Percentiles rank a stretch among this genome's conserved stretches.
These are phyloP conservation scores for Volucella bombylans DNA, from an alignment of 2,888 invertebrate genomes.

Conservation along the genomic window DNA sequence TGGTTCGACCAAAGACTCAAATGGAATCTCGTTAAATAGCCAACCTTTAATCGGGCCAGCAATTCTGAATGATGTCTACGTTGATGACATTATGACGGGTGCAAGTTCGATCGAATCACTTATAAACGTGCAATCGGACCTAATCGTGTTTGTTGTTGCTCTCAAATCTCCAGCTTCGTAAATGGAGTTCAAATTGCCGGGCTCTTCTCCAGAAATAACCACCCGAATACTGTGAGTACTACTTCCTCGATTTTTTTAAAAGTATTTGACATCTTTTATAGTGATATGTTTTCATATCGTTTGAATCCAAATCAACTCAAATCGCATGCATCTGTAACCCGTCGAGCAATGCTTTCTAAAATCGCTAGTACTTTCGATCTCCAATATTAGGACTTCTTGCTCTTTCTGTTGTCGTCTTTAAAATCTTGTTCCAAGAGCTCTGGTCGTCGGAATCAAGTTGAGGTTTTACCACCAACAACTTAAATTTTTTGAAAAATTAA, in stretches of 20 bases:
- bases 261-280: too few relatives aligned
- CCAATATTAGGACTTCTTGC: slow-evolving; percentile 2
- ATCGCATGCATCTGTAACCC: too few relatives aligned
- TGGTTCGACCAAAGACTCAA: too few relatives aligned
- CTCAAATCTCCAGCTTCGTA: not conserved
- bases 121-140: slow-evolving; percentile 11
- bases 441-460: not conserved
- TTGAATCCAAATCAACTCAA: too few relatives aligned
- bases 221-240: slow-evolving; percentile 10
- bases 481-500: not conserved
- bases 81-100: not conserved
- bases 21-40: too few relatives aligned
- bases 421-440: not conserved
- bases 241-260: too few relatives aligned
- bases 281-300: too few relatives aligned
- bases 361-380: slow-evolving; percentile 8
- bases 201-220: not conserved
- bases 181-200: slow-evolving; percentile 26
- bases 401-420: not conserved
- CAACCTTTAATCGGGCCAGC: slow-evolving; percentile 14
- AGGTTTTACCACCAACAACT: not conserved
- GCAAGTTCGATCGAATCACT: not conserved
- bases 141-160: slow-evolving; percentile 11
- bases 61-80: slow-evolving; percentile 18
- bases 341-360: not conserved